A percentile compares a stretch with the other conserved stretches of the same genome.
These are phyloP conservation scores for Sceliomorpha sp. DNA, from an alignment of 2,888 invertebrate species.

Conservation along the genomic window DNA sequence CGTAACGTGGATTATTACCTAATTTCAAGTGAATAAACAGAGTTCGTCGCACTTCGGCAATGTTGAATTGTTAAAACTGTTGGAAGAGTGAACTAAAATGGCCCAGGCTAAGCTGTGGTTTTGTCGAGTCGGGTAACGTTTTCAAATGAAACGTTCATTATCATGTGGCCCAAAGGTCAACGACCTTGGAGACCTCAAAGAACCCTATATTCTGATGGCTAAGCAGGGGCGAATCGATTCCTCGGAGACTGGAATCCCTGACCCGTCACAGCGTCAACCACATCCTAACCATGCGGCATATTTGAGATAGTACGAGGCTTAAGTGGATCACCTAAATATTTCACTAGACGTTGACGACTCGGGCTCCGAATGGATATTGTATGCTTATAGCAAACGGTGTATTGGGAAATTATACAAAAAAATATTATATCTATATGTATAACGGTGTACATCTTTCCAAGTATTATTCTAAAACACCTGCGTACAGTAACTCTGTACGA, in stretches of 20 bases:
- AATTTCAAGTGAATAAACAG: no score
- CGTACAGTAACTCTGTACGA: no score
- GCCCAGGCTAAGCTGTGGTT: no score
- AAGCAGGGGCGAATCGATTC: conserved; percentile 56
- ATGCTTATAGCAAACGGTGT: conserved; percentile 15
- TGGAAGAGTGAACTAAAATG: no score
- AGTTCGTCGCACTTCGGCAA: no score
- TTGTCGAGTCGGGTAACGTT: no score
- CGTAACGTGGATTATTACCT: no score
- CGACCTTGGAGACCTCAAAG: conserved; percentile 53
- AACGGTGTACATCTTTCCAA: no score
- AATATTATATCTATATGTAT: conserved; percentile 39
- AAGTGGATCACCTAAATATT: conserved; percentile 56
- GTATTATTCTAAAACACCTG: no score
- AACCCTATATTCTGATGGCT: conserved; percentile 41
- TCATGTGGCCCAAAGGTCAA: conserved; percentile 36
- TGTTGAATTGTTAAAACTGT: no score
- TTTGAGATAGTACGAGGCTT: conserved; percentile 52
- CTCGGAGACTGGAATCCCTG: conserved; percentile 52
- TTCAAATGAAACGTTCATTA: conserved; percentile 29
- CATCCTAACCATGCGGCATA: conserved; percentile 45
- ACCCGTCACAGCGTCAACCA: conserved; percentile 49
- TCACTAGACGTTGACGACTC: conserved; percentile 49
- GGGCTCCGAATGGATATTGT: conserved; percentile 47
- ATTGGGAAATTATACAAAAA: conserved; percentile 47